Percentiles rank a stretch among this genome's conserved stretches.
phyloP scores from a whole-genome alignment of 2,888 invertebrate species.

The Morinoia aosen region DNA sequence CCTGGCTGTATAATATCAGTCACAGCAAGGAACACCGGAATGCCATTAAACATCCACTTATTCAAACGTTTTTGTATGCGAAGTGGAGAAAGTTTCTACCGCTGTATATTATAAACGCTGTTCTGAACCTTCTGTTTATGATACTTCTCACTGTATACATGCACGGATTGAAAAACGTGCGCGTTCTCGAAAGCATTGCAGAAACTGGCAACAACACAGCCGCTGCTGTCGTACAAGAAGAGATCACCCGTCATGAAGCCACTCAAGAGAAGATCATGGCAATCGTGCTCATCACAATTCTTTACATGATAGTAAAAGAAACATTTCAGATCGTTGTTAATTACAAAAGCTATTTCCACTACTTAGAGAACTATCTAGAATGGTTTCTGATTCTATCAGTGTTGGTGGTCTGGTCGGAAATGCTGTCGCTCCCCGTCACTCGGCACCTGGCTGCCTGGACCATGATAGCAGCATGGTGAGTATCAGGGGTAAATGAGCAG shows the following conservation, averaged over 20 bases:
- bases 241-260: slow-evolving; percentile 11
- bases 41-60: slow-evolving; percentile 63
- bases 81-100: slow-evolving; percentile 64
- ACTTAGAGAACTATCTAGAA: slow-evolving; percentile 63
- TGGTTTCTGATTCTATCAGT: slow-evolving; percentile 61
- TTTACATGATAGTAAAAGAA: slow-evolving; percentile 61
- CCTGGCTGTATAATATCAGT: slow-evolving; percentile 61
- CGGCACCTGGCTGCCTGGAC: slow-evolving; percentile 67
- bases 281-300: slow-evolving; percentile 56
- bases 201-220: slow-evolving; percentile 43
- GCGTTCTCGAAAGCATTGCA: slow-evolving; percentile 53
- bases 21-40: slow-evolving; percentile 58
- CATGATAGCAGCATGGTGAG: slow-evolving; percentile 66
- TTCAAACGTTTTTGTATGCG: slow-evolving; percentile 63
- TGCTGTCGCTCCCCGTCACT: slow-evolving; percentile 54
- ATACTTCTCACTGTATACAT: slow-evolving; percentile 62
- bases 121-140: slow-evolving; percentile 62
- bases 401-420: slow-evolving; percentile 52
- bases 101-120: slow-evolving; percentile 59
- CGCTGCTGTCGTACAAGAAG: slow-evolving; percentile 38
- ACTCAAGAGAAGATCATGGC: slow-evolving; percentile 47
- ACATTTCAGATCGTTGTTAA: slow-evolving; percentile 59
- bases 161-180: slow-evolving; percentile 60
- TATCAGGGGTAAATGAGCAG: neutral
- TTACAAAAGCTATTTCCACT: slow-evolving; percentile 55